Evolutionary conservation across 2,113 vertebrate species (phyloP), one percentile per base, ranked within the genome.

Genomic region (Chionomys nivalis): DNA sequence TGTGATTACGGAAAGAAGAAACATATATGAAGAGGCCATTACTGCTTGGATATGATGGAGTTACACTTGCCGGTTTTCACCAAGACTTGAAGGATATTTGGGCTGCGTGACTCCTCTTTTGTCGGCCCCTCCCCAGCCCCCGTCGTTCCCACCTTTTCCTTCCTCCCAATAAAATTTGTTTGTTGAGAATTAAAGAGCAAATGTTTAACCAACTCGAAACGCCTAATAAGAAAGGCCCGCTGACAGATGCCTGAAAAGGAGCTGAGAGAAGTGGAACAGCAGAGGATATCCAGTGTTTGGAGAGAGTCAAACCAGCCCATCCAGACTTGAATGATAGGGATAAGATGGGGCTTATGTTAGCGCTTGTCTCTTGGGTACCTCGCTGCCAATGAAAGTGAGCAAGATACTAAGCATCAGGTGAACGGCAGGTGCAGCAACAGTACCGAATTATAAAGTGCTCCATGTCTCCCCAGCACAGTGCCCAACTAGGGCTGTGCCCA

Each of bases 1-100:
- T 94, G 93, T 90, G 81, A 97, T 95, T 92, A 94, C 83, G 5
- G 73, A 90, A 85, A 95, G 63, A 33, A 95, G 75, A 94, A 79
- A 91, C 78, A 94, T 87, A 87, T 85, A 92, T 93, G 87, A 93
- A n/a, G n/a, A 95, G 72, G 82, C 19, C 58, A 58, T 95, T 94
- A 96, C 65, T 28, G 75, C 88, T 94, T 86, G 58, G 44, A 72
- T 73, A n/a, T 78, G 88, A 39, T 87, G 63, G 24, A 24, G 70
- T 87, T 91, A 90, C 26, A 90, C 77, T 90, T 91, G 96, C 42
- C 28, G 49, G 7, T 77, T 68, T 88, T 73, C 7, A 9, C n/a
- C 2, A 89, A 81, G 28, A 17, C 82, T 94, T 82, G 66, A 76
- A 68, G 76, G 65, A 6, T 76, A 89, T 95, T 73, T 52, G 65